Percentiles rank a stretch among this genome's conserved stretches.
Evolutionary conservation across 1,140 invertebrate genomes (phyloP).

Genomic region (Lordiphosa stackelbergi): DNA sequence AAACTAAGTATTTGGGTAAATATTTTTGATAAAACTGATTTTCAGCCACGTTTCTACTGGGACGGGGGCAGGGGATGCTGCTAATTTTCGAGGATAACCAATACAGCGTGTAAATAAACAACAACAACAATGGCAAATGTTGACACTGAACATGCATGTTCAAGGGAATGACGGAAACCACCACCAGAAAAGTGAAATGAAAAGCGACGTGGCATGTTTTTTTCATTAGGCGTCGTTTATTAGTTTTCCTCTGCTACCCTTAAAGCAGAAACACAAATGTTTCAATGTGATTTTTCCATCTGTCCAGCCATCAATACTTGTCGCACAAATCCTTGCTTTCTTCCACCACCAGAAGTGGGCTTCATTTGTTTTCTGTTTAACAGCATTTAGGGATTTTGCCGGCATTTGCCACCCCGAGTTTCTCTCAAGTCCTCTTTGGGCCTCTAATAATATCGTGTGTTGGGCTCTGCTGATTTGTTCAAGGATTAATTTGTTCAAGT

Average conservation of each 20-base stretch:
- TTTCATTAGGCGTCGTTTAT: slow-evolving; percentile 14
- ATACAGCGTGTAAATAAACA: slow-evolving; percentile 59
- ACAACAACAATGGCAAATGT: slow-evolving; percentile 54
- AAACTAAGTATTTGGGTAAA: slow-evolving; percentile 65
- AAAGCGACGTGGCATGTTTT: slow-evolving; percentile 9
- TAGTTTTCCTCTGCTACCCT: slow-evolving; percentile 6
- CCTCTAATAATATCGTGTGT: slow-evolving; percentile 26
- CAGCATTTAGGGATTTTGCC: slow-evolving; percentile 72
- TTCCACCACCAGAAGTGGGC: slow-evolving; percentile 25
- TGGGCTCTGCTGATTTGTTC: slow-evolving; percentile 43
- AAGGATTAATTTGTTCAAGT: slow-evolving; percentile 53
- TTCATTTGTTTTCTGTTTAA: slow-evolving; percentile 75
- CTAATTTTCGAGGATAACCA: slow-evolving; percentile 59
- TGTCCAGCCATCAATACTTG: slow-evolving; percentile 70
- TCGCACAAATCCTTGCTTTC: slow-evolving; percentile 59
- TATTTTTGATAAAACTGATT: slow-evolving; percentile 69
- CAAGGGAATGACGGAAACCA: slow-evolving; percentile 17
- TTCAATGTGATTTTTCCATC: slow-evolving; percentile 28
- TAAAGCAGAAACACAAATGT: background rate
- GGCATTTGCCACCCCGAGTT: slow-evolving; percentile 68
- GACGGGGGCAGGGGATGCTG: slow-evolving; percentile 23
- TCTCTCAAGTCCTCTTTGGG: slow-evolving; percentile 23
- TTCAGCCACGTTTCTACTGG: slow-evolving; percentile 28
- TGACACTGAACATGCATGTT: slow-evolving; percentile 36
- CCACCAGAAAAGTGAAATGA: slow-evolving; percentile 47